These are phyloP conservation scores for Tricholaema leucomelas DNA, from an alignment of 2,113 vertebrate species.

Conservation along the genomic window DNA sequence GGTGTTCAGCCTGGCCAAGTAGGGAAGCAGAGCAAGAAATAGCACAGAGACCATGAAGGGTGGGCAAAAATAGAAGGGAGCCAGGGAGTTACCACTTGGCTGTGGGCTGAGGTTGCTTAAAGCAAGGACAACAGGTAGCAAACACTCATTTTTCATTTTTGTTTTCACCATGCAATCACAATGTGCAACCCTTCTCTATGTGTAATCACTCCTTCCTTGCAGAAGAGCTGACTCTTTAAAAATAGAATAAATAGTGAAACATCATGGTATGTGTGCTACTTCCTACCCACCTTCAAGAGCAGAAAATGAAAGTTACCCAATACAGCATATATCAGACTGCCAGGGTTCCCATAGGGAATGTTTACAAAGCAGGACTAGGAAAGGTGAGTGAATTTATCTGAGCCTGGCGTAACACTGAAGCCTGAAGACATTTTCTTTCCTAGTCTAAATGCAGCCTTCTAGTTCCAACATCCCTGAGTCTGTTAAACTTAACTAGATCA, in stretches of 20 bases:
- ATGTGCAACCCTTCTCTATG: background rate
- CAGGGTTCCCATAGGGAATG: background rate
- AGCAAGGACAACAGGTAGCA: background rate
- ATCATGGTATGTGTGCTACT: background rate
- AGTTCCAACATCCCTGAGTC: background rate
- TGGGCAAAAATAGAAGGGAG: background rate
- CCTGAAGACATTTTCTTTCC: background rate
- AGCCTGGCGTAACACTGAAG: background rate
- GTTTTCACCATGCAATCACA: rapidly evolving
- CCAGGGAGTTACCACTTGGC: background rate
- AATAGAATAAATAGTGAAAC: background rate
- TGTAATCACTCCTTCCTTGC: background rate
- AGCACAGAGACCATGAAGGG: background rate
- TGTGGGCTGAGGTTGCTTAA: background rate
- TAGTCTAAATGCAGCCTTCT: background rate
- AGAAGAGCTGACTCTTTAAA: background rate
- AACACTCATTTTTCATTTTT: background rate
- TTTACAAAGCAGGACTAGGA: background rate
- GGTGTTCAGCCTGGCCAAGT: background rate
- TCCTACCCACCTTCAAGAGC: background rate
- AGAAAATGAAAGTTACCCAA: background rate
- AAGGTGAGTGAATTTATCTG: constrained; percentile 23
- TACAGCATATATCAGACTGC: background rate
- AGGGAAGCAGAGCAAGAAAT: constrained; percentile 34
- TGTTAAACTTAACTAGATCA: background rate